These are phyloP conservation scores for Spilosoma lubricipeda DNA, from an alignment of 2,888 invertebrate genomes.

Conservation along the genomic window DNA sequence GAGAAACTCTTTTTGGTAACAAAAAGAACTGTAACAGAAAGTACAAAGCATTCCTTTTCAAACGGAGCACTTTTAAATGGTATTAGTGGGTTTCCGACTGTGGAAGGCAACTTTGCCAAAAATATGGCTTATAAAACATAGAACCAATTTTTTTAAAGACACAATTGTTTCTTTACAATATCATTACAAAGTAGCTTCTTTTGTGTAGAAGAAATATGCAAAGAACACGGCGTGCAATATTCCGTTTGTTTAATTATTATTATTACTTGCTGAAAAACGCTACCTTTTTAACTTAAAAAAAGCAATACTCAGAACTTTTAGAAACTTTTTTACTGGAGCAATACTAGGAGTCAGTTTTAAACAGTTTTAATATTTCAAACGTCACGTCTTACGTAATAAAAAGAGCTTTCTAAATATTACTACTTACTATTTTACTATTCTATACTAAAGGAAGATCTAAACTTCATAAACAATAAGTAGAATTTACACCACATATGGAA, in stretches of 20 bases:
- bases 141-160: slow-evolving; percentile 59
- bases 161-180: slow-evolving; percentile 47
- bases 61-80: slow-evolving; percentile 59
- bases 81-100: slow-evolving; percentile 61
- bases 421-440: neutral
- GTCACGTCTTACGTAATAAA: neutral
- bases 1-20: slow-evolving; percentile 66
- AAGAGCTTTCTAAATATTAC: neutral
- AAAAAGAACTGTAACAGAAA: slow-evolving; percentile 59
- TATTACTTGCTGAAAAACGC: neutral
- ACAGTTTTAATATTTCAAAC: neutral
- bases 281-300: neutral
- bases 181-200: slow-evolving; percentile 61
- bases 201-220: slow-evolving; percentile 33
- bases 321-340: neutral
- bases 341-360: neutral
- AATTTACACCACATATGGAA: no score
- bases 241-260: slow-evolving; percentile 5
- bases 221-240: slow-evolving; percentile 3
- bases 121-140: slow-evolving; percentile 61
- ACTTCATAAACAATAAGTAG: no score
- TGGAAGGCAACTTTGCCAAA: slow-evolving; percentile 61
- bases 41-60: slow-evolving; percentile 51
- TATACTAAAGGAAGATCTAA: no score
- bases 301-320: neutral